Conservation (phyloP, 2,113 vertebrate genomes). For the Plecturocebus donacophilus region DNA sequence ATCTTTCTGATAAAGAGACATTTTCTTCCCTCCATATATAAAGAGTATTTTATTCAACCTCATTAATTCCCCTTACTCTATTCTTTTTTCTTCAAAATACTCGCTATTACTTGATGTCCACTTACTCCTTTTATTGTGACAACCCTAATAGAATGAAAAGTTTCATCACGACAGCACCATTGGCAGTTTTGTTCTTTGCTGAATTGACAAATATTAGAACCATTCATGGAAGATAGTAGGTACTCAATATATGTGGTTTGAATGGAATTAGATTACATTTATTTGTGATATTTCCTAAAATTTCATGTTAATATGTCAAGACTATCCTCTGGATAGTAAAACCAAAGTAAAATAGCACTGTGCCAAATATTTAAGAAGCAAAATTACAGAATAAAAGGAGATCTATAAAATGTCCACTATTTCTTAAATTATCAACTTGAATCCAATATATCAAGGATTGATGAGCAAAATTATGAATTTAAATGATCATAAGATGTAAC, state of each 20-base stretch:
- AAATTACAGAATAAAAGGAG: background rate
- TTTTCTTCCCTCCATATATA: background rate
- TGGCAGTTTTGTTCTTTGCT: background rate
- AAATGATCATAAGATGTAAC: background rate
- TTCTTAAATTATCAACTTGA: background rate
- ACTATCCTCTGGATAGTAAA: background rate
- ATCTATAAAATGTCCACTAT: background rate
- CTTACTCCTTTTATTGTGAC: background rate
- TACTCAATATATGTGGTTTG: background rate
- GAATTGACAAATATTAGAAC: background rate
- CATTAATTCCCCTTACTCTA: background rate
- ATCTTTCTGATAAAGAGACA: background rate
- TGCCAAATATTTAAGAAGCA: background rate
- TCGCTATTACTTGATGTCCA: background rate
- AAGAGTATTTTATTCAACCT: background rate
- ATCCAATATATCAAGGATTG: background rate
- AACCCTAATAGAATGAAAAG: background rate
- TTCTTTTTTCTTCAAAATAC: background rate
- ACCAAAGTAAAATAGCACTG: background rate
- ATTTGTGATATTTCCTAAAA: background rate
- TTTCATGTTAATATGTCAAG: background rate
- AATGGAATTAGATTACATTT: background rate
- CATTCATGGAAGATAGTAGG: background rate
- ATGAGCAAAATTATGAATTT: background rate
- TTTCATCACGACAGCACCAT: background rate